These are phyloP conservation scores for Drosophila imparisetae DNA, from an alignment of 2,888 invertebrate genomes.

Conservation along the genomic window DNA sequence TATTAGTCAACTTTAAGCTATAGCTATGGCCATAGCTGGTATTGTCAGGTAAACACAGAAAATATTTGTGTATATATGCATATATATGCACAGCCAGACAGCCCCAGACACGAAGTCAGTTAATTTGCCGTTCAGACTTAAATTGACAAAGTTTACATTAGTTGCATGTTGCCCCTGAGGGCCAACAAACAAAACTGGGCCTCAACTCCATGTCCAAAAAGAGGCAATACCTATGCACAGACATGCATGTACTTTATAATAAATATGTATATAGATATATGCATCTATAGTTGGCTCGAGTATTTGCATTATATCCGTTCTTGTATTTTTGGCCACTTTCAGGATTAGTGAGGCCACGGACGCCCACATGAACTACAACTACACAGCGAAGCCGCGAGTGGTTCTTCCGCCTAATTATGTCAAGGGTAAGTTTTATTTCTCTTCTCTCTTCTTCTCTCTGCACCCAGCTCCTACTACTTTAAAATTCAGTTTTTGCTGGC, in stretches of 20 bases:
- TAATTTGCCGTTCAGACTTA: slow-evolving; percentile 74
- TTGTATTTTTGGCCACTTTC: slow-evolving; percentile 65
- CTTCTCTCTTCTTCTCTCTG: slow-evolving; percentile 1
- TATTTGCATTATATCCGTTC: slow-evolving; percentile 33
- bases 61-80: slow-evolving; percentile 22
- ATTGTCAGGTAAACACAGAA: slow-evolving; percentile 23
- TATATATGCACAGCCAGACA: slow-evolving; percentile 40
- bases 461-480: slow-evolving; percentile 1
- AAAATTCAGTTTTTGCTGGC: slow-evolving; percentile 8
- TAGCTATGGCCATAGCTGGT: slow-evolving; percentile 10
- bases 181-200: slow-evolving; percentile 34
- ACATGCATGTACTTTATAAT: slow-evolving; percentile 2
- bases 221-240: not conserved
- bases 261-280: slow-evolving; percentile 1
- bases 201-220: slow-evolving; percentile 11
- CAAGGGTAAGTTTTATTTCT: slow-evolving; percentile 87
- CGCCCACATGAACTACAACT: slow-evolving; percentile 87
- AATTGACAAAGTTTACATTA: slow-evolving; percentile 76
- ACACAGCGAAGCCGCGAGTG: slow-evolving; percentile 88
- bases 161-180: slow-evolving; percentile 58
- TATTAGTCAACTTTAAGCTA: slow-evolving; percentile 47
- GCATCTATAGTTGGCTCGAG: not conserved
- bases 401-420: slow-evolving; percentile 90
- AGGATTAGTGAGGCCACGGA: slow-evolving; percentile 84
- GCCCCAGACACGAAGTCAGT: slow-evolving; percentile 65